These are phyloP conservation scores for Brachionus plicatilis DNA, from an alignment of 1,140 invertebrate genomes.

Conservation along the genomic window DNA sequence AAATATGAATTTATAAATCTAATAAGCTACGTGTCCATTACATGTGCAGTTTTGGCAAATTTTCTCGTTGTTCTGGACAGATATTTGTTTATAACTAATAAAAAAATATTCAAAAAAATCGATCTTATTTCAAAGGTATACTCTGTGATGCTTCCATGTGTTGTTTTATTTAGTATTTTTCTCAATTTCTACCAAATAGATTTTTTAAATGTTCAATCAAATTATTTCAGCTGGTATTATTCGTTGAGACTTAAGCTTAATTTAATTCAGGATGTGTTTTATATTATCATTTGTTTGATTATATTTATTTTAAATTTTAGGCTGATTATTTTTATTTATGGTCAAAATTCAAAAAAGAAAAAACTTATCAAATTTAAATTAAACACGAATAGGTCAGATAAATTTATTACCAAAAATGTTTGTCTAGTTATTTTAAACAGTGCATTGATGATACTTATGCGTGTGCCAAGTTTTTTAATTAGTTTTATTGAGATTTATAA, in stretches of 20 bases:
- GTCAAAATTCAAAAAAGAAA: neutral
- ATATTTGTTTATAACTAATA: neutral
- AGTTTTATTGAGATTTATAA: neutral
- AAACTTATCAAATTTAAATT: neutral
- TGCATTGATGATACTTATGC: neutral
- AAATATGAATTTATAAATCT: neutral
- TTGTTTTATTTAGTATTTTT: neutral
- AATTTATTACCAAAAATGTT: neutral
- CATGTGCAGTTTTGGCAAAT: neutral
- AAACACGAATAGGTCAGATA: neutral
- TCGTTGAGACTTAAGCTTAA: neutral
- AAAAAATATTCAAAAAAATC: neutral
- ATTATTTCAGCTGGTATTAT: too few relatives aligned
- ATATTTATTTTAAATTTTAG: neutral
- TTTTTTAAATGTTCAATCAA: neutral
- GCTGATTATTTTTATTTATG: neutral
- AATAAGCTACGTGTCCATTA: neutral
- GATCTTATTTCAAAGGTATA: neutral
- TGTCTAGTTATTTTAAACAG: neutral
- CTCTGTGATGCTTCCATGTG: neutral
- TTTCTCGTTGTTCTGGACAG: neutral
- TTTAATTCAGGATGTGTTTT: neutral
- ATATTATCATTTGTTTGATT: neutral
- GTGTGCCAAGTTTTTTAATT: neutral
- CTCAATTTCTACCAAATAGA: neutral